phyloP scores from a whole-genome alignment of 2,888 invertebrate species.

The Anagyrus pseudococci region DNA sequence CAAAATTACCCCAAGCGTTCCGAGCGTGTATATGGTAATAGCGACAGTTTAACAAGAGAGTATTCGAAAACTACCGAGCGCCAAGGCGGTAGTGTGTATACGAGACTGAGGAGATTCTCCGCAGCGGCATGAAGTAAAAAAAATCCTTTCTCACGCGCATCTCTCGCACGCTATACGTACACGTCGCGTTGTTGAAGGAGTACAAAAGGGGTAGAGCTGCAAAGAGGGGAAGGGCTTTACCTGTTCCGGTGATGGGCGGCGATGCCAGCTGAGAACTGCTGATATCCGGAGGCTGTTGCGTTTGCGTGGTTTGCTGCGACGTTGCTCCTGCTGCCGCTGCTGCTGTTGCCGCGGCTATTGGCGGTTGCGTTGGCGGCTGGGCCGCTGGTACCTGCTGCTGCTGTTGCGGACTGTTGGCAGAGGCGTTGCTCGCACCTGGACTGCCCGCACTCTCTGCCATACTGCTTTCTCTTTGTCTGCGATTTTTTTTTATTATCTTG shows the following conservation, averaged over 20 bases:
- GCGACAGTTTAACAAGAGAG: no score
- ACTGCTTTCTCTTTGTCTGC: slow-evolving; percentile 4
- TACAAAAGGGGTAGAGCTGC: neutral
- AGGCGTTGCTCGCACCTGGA: slow-evolving; percentile 50
- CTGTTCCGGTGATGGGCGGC: slow-evolving; percentile 61
- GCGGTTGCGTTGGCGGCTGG: slow-evolving; percentile 44
- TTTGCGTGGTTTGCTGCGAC: slow-evolving; percentile 42
- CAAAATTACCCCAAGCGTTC: no score
- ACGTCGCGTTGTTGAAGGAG: neutral
- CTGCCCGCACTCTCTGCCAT: slow-evolving; percentile 60
- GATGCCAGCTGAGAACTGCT: slow-evolving; percentile 59
- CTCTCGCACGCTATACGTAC: neutral
- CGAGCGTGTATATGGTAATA: no score
- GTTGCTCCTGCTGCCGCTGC: slow-evolving; percentile 42
- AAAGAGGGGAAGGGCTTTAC: slow-evolving; percentile 39
- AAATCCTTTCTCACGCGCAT: neutral
- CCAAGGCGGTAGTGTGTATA: no score
- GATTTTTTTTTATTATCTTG: neutral
- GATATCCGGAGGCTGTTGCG: slow-evolving; percentile 58
- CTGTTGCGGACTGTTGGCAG: slow-evolving; percentile 55
- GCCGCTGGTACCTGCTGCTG: slow-evolving; percentile 47
- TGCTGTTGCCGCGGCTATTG: slow-evolving; percentile 43
- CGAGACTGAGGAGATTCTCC: no score
- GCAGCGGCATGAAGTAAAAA: no score
- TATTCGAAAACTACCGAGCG: no score